Conservation (phyloP, 2,113 vertebrate species). For the Sturnira hondurensis region DNA sequence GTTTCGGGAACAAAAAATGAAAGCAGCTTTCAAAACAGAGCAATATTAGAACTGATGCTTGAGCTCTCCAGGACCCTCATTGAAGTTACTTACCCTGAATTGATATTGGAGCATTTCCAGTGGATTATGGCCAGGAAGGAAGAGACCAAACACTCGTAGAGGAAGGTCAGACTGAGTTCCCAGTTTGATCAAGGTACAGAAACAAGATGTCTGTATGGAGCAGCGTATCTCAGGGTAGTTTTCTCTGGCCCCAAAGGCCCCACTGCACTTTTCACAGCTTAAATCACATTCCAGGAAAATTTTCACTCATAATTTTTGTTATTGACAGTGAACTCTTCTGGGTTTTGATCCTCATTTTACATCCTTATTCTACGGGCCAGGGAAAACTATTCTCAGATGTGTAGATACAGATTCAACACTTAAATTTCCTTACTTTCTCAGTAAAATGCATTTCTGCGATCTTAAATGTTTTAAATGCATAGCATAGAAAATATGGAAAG, state of each 20-base stretch:
- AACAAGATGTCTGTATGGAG: background rate
- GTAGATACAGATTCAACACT: background rate
- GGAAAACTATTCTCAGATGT: background rate
- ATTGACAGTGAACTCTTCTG: slow-evolving; percentile 25
- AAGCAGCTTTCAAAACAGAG: slow-evolving; percentile 29
- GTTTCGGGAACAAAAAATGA: slow-evolving; percentile 29
- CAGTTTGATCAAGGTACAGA: background rate
- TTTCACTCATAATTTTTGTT: slow-evolving; percentile 24
- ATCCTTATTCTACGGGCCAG: background rate
- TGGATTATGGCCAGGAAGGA: background rate
- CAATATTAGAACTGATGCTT: slow-evolving; percentile 12
- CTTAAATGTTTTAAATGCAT: slow-evolving; percentile 1
- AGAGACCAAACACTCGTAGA: background rate
- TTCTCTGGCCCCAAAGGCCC: background rate
- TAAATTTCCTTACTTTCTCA: background rate
- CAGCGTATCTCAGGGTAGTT: background rate
- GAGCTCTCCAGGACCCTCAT: background rate
- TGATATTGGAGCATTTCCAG: background rate
- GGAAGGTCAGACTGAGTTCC: background rate
- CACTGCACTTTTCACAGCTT: slow-evolving; percentile 24
- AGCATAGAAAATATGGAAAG: slow-evolving; percentile 10
- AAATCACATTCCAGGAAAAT: slow-evolving; percentile 40
- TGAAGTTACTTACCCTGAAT: slow-evolving; percentile 16
- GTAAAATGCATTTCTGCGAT: slow-evolving; percentile 15
- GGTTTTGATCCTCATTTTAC: slow-evolving; percentile 9